Evolutionary conservation across 92 coral and sea anemone genomes (phyloP).

Genomic region (Actinostola sp.): DNA sequence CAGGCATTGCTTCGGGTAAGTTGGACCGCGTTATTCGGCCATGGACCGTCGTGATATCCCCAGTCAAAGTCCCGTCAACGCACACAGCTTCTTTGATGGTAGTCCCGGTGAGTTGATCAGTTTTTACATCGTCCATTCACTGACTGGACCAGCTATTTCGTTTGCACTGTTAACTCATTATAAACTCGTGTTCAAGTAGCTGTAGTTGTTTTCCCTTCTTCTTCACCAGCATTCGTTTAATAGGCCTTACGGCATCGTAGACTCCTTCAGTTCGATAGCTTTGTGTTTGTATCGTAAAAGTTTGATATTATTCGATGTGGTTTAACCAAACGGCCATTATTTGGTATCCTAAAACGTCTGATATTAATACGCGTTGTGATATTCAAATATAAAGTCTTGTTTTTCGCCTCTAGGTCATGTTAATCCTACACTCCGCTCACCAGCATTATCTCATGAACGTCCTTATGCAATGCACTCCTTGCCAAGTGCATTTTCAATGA

Average conservation of each 20-base stretch:
- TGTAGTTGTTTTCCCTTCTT: conserved; percentile 38
- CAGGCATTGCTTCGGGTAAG: conserved; percentile 60
- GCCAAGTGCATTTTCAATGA: conserved; percentile 92
- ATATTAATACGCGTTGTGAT: background rate
- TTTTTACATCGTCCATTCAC: conserved; percentile 33
- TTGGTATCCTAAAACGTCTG: too few species aligned
- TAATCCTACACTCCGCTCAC: conserved; percentile 91
- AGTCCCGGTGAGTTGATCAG: conserved; percentile 84
- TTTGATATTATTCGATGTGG: background rate
- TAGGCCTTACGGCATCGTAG: background rate
- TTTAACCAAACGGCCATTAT: too few species aligned
- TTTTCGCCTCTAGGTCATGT: conserved; percentile 80
- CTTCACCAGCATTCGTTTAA: conserved; percentile 24
- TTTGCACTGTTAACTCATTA: conserved; percentile 59
- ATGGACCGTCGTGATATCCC: conserved; percentile 99
- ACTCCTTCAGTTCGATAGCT: background rate
- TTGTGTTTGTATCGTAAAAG: background rate
- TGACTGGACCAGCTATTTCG: conserved; percentile 38
- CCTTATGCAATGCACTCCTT: conserved; percentile 83
- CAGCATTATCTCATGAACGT: conserved; percentile 96
- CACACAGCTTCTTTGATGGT: conserved; percentile 96
- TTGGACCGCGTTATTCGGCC: conserved; percentile 42
- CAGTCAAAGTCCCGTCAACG: conserved; percentile 96
- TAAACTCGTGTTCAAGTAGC: conserved; percentile 58
- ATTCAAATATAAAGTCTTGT: background rate